phyloP scores from a whole-genome alignment of 2,113 vertebrate species.

The Ramphastos sulfuratus region DNA sequence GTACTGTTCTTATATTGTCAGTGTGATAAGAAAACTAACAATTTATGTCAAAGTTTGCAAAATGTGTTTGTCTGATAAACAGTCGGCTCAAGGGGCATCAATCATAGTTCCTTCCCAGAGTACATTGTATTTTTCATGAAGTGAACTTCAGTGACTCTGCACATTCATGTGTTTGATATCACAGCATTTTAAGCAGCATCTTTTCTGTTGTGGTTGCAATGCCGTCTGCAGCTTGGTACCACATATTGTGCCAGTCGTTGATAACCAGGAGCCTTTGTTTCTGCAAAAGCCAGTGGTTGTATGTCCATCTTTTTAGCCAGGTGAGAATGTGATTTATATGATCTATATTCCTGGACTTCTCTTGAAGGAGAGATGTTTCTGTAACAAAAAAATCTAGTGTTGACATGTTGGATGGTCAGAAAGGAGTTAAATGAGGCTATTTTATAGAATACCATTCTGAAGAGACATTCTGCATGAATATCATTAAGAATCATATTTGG shows the following conservation, averaged over 20 bases:
- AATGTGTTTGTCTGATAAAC: conserved; percentile 85
- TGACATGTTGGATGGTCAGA: not conserved
- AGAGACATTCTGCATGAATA: not conserved
- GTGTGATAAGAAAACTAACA: conserved; percentile 79
- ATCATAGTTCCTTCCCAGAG: conserved; percentile 73
- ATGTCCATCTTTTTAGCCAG: not conserved
- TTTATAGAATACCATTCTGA: not conserved
- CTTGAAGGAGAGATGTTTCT: not conserved
- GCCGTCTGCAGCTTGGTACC: not conserved
- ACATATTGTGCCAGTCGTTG: not conserved
- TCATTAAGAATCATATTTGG: not conserved
- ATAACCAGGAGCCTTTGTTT: not conserved
- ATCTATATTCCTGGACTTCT: not conserved
- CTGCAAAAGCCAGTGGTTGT: not conserved
- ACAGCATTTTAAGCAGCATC: conserved; percentile 36
- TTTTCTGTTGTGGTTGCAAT: not conserved
- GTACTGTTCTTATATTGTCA: conserved; percentile 73
- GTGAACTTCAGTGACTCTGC: conserved; percentile 75
- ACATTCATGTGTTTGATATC: conserved; percentile 53
- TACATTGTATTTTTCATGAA: conserved; percentile 81
- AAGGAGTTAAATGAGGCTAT: not conserved
- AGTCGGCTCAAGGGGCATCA: conserved; percentile 77
- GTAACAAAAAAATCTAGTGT: not conserved
- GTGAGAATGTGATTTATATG: not conserved
- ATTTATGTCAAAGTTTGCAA: conserved; percentile 84